Conservation (phyloP, 2,888 invertebrate genomes). For the Pyrochroa serraticornis region DNA sequence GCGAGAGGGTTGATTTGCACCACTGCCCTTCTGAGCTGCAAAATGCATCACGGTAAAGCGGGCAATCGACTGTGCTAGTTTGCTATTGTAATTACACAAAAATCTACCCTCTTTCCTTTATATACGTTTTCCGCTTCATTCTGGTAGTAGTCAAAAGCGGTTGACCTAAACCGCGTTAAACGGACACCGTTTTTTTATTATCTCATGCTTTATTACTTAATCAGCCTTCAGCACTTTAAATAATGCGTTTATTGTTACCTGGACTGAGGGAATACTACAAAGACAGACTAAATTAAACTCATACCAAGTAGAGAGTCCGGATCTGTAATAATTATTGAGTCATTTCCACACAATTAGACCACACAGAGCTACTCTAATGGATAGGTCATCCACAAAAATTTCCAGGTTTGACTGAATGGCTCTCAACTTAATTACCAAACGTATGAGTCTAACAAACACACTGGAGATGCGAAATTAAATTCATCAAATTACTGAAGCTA, state of each 20-base stretch:
- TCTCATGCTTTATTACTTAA: slow-evolving; percentile 30
- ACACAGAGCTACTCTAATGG: too few relatives aligned
- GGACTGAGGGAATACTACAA: slow-evolving; percentile 1
- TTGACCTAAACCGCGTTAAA: slow-evolving; percentile 25
- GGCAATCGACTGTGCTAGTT: slow-evolving; percentile 28
- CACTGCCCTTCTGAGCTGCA: slow-evolving; percentile 28
- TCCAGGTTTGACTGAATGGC: too few relatives aligned
- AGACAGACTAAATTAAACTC: too few relatives aligned
- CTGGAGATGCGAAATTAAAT: too few relatives aligned
- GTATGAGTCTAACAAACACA: too few relatives aligned
- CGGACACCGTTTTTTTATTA: slow-evolving; percentile 26
- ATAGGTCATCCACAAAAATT: too few relatives aligned
- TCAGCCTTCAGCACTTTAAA: slow-evolving; percentile 23
- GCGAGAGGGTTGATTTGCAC: slow-evolving; percentile 30
- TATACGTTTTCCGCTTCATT: slow-evolving; percentile 31
- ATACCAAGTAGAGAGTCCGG: too few relatives aligned
- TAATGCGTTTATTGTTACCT: slow-evolving; percentile 21
- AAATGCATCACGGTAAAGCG: slow-evolving; percentile 29
- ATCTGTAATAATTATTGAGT: too few relatives aligned
- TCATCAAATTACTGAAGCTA: too few relatives aligned
- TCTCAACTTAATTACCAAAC: too few relatives aligned
- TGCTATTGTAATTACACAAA: slow-evolving; percentile 31
- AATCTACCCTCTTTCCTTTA: slow-evolving; percentile 30
- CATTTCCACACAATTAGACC: too few relatives aligned
- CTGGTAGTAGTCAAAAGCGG: slow-evolving; percentile 15